Percentiles rank a stretch among this genome's conserved stretches.
phyloP scores from a whole-genome alignment of 2,888 invertebrate genomes.

The Chrysolina haemoptera region DNA sequence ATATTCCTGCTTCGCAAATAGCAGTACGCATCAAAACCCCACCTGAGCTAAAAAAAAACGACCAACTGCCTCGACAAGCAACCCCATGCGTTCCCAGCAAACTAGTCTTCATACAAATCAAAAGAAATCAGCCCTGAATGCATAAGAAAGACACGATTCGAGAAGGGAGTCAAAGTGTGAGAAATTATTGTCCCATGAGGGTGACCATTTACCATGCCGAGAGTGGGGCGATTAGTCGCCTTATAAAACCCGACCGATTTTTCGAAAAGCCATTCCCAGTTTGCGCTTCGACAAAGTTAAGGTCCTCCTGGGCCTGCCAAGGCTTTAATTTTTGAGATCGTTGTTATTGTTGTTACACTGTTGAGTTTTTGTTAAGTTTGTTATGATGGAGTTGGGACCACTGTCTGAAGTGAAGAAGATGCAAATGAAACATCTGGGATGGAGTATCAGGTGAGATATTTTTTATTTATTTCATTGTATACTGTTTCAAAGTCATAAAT shows the following conservation, averaged over 20 bases:
- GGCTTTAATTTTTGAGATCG: slow-evolving; percentile 36
- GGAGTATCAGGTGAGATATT: background rate
- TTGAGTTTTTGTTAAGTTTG: slow-evolving; percentile 48
- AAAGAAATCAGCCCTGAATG: slow-evolving; percentile 27
- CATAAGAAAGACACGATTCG: slow-evolving; percentile 10
- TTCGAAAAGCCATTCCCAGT: slow-evolving; percentile 21
- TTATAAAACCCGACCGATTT: slow-evolving; percentile 5
- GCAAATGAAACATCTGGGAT: background rate
- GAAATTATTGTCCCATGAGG: slow-evolving; percentile 20
- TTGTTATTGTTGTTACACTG: slow-evolving; percentile 35
- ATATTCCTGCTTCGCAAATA: slow-evolving; percentile 7
- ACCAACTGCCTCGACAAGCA: slow-evolving; percentile 14
- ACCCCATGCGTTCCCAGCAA: slow-evolving; percentile 27
- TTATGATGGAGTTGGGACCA: slow-evolving; percentile 9
- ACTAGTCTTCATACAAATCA: slow-evolving; percentile 23
- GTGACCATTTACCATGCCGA: slow-evolving; percentile 22
- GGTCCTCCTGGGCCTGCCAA: slow-evolving; percentile 22
- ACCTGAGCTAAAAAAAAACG: slow-evolving; percentile 15
- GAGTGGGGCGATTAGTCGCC: background rate
- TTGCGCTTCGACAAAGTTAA: slow-evolving; percentile 9
- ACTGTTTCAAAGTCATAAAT: too few species aligned
- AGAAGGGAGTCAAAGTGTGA: slow-evolving; percentile 12
- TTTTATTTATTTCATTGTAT: background rate
- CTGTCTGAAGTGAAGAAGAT: background rate
- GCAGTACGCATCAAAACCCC: background rate